Percentiles rank a stretch among this genome's conserved stretches.
These are phyloP conservation scores for Stenopsyche tienmushanensis DNA, from an alignment of 1,140 invertebrate species.

Conservation along the genomic window DNA sequence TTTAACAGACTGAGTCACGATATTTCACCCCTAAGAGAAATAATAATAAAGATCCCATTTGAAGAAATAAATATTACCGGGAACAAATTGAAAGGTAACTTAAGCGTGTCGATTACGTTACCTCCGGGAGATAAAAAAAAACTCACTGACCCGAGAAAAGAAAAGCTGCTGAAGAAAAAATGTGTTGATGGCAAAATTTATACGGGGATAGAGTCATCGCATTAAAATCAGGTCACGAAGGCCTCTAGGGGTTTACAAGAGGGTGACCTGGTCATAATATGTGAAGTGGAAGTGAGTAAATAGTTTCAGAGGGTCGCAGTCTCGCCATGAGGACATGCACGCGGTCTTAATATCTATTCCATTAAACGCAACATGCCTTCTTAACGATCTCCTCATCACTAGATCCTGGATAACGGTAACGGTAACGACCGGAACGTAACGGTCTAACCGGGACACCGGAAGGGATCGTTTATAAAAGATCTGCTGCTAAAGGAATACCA, in stretches of 20 bases:
- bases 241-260: neutral
- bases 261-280: neutral
- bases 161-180: neutral
- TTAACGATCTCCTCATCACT: slow-evolving; percentile 35
- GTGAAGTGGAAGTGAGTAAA: too few species aligned
- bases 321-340: slow-evolving; percentile 16
- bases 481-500: too few species aligned
- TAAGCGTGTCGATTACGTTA: too few species aligned
- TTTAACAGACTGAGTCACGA: too few species aligned
- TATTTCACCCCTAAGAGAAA: too few species aligned
- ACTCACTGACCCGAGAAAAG: too few species aligned
- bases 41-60: too few species aligned
- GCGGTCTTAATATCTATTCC: slow-evolving; percentile 26
- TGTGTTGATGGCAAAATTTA: neutral
- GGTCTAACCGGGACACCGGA: slow-evolving; percentile 14
- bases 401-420: slow-evolving; percentile 25
- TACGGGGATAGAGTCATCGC: neutral
- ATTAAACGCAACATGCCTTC: slow-evolving; percentile 33
- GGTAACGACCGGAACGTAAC: slow-evolving; percentile 25
- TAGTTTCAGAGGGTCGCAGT: slow-evolving; percentile 37
- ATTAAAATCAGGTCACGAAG: slow-evolving; percentile 18
- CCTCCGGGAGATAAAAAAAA: too few species aligned
- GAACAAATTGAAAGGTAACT: too few species aligned
- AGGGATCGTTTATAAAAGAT: slow-evolving; percentile 18
- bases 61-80: too few species aligned